These are phyloP conservation scores for Diarsia brunnea DNA, from an alignment of 2,888 invertebrate species.

Conservation along the genomic window DNA sequence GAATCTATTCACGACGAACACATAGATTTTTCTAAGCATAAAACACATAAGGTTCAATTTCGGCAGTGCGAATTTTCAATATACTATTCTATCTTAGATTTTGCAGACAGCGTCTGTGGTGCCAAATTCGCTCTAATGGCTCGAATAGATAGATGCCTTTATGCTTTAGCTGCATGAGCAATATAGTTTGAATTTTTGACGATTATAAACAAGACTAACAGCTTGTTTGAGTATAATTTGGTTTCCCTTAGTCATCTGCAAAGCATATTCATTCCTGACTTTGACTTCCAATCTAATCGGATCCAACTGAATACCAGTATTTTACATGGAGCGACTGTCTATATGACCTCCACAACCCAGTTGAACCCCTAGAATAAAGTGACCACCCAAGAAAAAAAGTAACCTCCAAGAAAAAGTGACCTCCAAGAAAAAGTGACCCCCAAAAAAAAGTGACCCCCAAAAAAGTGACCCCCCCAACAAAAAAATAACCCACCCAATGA, in stretches of 20 bases:
- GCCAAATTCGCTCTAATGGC: background rate
- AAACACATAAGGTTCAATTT: constrained; percentile 6
- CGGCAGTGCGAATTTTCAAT: constrained; percentile 9
- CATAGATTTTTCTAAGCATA: constrained; percentile 33
- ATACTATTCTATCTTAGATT: background rate
- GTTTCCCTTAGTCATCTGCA: background rate
- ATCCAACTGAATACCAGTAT: background rate
- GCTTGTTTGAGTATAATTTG: background rate
- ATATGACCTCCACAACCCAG: background rate
- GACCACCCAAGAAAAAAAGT: no score
- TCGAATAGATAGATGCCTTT: constrained; percentile 8
- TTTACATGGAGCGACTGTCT: background rate
- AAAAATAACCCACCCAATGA: no score
- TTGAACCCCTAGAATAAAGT: no score
- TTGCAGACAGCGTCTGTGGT: constrained; percentile 4
- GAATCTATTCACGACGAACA: constrained; percentile 49
- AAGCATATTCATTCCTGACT: background rate
- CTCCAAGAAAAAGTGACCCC: no score
- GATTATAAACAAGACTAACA: background rate
- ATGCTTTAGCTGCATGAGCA: constrained; percentile 14
- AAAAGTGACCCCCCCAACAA: no score
- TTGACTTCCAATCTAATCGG: background rate
- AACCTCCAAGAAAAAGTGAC: no score
- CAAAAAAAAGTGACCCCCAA: no score
- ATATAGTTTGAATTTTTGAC: background rate